A percentile compares a stretch with the other conserved stretches of the same genome.
phyloP scores from a whole-genome alignment of 2,797 vertebrate genomes.

The Phrynocephalus vlangalii region DNA sequence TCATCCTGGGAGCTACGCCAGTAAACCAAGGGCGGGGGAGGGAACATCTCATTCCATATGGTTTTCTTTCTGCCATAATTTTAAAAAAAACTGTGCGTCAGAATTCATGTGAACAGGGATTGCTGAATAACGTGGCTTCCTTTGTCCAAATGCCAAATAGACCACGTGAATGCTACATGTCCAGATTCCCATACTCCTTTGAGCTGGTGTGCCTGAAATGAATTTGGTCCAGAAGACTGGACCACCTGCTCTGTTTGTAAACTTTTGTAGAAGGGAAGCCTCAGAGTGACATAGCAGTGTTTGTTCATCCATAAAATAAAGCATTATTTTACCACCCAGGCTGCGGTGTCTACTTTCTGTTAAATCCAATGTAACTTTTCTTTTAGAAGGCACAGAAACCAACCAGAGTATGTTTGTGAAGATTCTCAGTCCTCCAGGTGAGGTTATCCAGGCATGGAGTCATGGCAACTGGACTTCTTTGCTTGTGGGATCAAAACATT shows the following conservation, averaged over 20 bases:
- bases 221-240: constrained; percentile 57
- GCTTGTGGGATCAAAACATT: too few relatives aligned
- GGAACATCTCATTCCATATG: constrained; percentile 38
- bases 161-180: constrained; percentile 58
- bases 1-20: constrained; percentile 54
- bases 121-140: constrained; percentile 69
- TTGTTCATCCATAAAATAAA: constrained; percentile 90
- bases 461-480: too few relatives aligned
- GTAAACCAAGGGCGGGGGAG: constrained; percentile 40
- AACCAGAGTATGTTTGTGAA: too few relatives aligned
- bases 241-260: constrained; percentile 73
- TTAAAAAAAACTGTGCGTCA: constrained; percentile 40
- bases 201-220: constrained; percentile 55
- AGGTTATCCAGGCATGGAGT: too few relatives aligned
- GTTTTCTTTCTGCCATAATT: constrained; percentile 57
- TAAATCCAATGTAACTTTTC: neutral
- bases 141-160: constrained; percentile 66
- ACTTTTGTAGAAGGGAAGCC: constrained; percentile 75
- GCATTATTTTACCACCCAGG: constrained; percentile 89
- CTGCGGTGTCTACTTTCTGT: constrained; percentile 62
- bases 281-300: constrained; percentile 87
- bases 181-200: constrained; percentile 52
- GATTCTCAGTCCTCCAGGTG: too few relatives aligned
- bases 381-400: neutral
- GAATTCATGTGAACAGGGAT: constrained; percentile 66